Evolutionary conservation across 2,113 vertebrate genomes (phyloP).

Genomic region (Rhipidura dahli): DNA sequence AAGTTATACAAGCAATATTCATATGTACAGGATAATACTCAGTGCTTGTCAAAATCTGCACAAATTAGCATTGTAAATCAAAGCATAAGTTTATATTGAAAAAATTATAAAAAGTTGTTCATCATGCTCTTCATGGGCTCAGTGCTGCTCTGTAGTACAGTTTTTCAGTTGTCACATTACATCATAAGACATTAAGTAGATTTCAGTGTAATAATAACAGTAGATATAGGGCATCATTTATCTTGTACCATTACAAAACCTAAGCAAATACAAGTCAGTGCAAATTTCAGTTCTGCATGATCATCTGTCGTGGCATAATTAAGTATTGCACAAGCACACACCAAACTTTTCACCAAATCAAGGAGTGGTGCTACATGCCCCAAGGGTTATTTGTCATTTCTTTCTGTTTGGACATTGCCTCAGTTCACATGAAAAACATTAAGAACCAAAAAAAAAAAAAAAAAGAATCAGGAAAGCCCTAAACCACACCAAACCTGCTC

Average conservation of each 20-base stretch:
- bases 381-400: not conserved
- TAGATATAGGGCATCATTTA: not conserved
- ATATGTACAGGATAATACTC: not conserved
- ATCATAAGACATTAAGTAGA: not conserved
- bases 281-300: slow-evolving; percentile 19
- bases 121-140: not conserved
- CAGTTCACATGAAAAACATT: not conserved
- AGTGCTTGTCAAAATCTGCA: not conserved
- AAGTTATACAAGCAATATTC: not conserved
- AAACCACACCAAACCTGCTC: not conserved
- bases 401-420: not conserved
- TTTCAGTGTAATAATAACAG: not conserved
- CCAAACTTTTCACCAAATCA: slow-evolving; percentile 5
- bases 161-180: not conserved
- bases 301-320: not conserved
- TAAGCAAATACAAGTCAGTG: not conserved
- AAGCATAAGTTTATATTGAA: not conserved
- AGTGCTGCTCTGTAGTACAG: not conserved
- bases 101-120: not conserved
- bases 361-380: not conserved
- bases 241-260: not conserved
- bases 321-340: slow-evolving; percentile 6
- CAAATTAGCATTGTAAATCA: not conserved
- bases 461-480: not conserved
- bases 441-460: not conserved